These are phyloP conservation scores for Mastomys coucha DNA, from an alignment of 2,113 vertebrate genomes.

Conservation along the genomic window DNA sequence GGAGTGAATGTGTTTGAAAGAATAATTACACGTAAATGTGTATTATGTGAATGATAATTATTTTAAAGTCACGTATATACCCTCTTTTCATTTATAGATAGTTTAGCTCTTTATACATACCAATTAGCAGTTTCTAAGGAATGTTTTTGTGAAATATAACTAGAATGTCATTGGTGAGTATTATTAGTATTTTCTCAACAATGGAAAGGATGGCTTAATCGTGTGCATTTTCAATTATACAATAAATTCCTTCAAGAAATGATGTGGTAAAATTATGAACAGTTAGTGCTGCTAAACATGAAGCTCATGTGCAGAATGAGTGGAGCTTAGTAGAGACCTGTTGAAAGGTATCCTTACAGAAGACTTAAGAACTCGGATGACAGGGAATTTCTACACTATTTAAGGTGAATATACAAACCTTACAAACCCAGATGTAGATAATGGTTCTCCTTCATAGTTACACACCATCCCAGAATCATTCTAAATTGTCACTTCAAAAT, in stretches of 20 bases:
- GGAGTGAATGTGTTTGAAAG: slow-evolving; percentile 28
- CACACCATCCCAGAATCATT: slow-evolving; percentile 22
- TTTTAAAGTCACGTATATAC: not conserved
- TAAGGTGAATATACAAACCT: not conserved
- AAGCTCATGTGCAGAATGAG: not conserved
- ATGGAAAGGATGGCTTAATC: not conserved
- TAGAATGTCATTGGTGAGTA: not conserved
- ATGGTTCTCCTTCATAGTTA: slow-evolving; percentile 24
- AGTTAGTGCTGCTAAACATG: not conserved
- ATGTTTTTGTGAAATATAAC: slow-evolving; percentile 1
- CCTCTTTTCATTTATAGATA: not conserved
- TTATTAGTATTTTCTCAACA: slow-evolving; percentile 41
- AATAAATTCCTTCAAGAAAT: slow-evolving; percentile 46
- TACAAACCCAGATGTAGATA: not conserved
- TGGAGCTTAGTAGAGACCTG: not conserved
- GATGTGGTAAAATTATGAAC: not conserved
- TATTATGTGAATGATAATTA: slow-evolving; percentile 14
- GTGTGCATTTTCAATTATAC: not conserved
- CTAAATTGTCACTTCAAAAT: slow-evolving; percentile 38
- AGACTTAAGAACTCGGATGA: not conserved
- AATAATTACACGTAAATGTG: slow-evolving; percentile 17
- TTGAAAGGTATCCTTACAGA: not conserved
- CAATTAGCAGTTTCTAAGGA: not conserved
- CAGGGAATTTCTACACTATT: not conserved
- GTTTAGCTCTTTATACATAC: not conserved